Evolutionary conservation across 2,113 vertebrate genomes (phyloP).

Genomic region (Morone chrysops): DNA sequence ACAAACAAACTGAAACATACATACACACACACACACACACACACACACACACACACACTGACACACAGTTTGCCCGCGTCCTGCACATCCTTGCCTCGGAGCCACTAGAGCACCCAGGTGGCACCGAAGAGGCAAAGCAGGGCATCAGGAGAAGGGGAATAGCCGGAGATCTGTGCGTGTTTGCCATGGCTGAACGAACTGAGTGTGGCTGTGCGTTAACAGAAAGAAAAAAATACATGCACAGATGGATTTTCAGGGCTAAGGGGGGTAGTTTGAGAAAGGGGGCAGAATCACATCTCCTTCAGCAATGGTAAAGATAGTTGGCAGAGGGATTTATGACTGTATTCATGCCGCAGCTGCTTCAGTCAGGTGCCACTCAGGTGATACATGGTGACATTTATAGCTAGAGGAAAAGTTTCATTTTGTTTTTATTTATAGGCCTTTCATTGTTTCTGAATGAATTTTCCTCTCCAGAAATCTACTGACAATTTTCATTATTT

Average conservation of each 20-base stretch:
- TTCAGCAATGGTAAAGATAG: conserved; percentile 49
- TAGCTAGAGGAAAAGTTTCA: not conserved
- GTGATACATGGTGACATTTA: conserved; percentile 43
- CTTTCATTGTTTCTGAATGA: not conserved
- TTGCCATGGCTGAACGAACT: conserved; percentile 76
- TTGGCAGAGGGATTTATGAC: conserved; percentile 4
- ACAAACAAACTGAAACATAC: conserved; percentile 27
- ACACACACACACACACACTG: conserved; percentile 34
- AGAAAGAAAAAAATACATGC: conserved; percentile 67
- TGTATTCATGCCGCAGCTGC: conserved; percentile 2
- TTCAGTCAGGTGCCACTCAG: conserved; percentile 55
- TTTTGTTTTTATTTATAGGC: not conserved
- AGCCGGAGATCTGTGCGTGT: conserved; percentile 59
- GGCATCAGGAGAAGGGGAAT: conserved; percentile 60
- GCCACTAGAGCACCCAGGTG: conserved; percentile 84
- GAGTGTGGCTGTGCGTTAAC: conserved; percentile 68
- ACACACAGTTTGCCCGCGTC: conserved; percentile 30
- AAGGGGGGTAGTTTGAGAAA: conserved; percentile 16
- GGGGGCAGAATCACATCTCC: conserved; percentile 47
- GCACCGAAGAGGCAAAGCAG: conserved; percentile 56
- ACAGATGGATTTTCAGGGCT: conserved; percentile 80
- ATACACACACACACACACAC: no score
- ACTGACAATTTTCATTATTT: not conserved
- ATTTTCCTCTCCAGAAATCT: not conserved
- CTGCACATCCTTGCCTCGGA: conserved; percentile 76